phyloP scores from a whole-genome alignment of 2,797 vertebrate species.

The Rhinichthys osculus region DNA sequence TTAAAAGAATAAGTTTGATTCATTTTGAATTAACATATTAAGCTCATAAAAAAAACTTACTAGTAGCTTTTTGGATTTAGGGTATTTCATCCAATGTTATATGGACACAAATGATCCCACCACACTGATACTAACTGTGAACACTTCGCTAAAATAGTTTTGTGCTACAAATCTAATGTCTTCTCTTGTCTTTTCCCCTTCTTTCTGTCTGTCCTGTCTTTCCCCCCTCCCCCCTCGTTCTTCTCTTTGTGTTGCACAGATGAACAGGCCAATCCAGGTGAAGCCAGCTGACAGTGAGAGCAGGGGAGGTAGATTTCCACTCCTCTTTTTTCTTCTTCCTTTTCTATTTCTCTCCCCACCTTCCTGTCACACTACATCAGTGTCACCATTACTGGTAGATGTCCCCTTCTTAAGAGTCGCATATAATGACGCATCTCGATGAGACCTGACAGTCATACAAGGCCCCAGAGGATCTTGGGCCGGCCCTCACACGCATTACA shows the following conservation, averaged over 20 bases:
- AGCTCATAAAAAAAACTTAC: not conserved
- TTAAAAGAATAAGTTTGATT: not conserved
- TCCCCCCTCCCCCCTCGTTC: conserved; percentile 1
- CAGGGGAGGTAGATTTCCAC: conserved; percentile 89
- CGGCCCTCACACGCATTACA: conserved; percentile 21
- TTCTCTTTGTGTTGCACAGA: conserved; percentile 76
- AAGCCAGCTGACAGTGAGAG: conserved; percentile 99
- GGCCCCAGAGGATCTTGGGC: conserved; percentile 47
- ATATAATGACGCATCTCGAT: conserved; percentile 55
- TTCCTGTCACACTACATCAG: conserved; percentile 71
- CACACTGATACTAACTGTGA: conserved; percentile 20
- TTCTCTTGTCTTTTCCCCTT: conserved; percentile 35
- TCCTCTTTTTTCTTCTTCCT: conserved; percentile 49
- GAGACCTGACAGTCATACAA: conserved; percentile 51
- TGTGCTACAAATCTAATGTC: conserved; percentile 55
- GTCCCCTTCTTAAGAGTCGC: conserved; percentile 51
- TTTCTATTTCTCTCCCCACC: conserved; percentile 54
- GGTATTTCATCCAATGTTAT: not conserved
- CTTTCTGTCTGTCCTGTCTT: not conserved
- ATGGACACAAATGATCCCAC: not conserved
- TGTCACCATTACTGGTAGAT: conserved; percentile 60
- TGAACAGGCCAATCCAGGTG: conserved; percentile 99
- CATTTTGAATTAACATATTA: not conserved
- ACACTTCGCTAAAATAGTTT: conserved; percentile 42
- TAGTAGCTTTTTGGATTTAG: not conserved